Base-by-base conservation (phyloP, 2,797 vertebrate species). In the Gymnodraco acuticeps region DNA sequence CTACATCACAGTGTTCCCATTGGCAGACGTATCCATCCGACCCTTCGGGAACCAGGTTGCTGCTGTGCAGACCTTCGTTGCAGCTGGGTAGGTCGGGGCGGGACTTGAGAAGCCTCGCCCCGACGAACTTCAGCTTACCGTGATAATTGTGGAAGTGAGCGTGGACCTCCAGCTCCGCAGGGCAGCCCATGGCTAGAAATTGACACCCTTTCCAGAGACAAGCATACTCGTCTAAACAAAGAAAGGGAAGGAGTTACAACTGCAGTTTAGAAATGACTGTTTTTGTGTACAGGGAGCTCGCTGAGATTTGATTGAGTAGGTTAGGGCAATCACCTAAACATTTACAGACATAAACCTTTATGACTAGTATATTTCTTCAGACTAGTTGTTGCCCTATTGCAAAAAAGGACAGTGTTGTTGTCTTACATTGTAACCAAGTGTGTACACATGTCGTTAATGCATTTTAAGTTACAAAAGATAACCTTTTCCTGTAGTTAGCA, bases 1-100 rank as follows among this genome's bases (percentile, higher is more conserved):
- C 82, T 78, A 95, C 95, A 63, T 95, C 95, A 62, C 94, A 96
- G 4, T 95, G 91, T 70, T 96, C 95, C 95, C 95, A 96, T 14
- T 89, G 93, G 86, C 95, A 96, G 52, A 90, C 78, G 16, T 94
- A 93, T 55, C 89, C 87, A 7, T 94, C 93, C 0, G 66, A 90
- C 62, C 88, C 87, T 46, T 95, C 94, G 0, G 94, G 94, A 11
- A 95, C 75, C 56, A 95, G 82, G 79, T 95, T 95, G 76, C 90
- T 94, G 90, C 87, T 92, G 68, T 89, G 89, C 15, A 87, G 38
- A 17, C 91, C 95, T 83, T 88, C 89, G 83, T 92, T 94, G 89
- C 93, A 93, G 47, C 71, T 83, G 43, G 94, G 94, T 67, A 96
- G 90, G 63, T 95, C 73, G 0, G 85, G 87, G 20, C 91, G 93